Conservation (phyloP, 1,140 invertebrate genomes). For the Drosophila rufa region DNA sequence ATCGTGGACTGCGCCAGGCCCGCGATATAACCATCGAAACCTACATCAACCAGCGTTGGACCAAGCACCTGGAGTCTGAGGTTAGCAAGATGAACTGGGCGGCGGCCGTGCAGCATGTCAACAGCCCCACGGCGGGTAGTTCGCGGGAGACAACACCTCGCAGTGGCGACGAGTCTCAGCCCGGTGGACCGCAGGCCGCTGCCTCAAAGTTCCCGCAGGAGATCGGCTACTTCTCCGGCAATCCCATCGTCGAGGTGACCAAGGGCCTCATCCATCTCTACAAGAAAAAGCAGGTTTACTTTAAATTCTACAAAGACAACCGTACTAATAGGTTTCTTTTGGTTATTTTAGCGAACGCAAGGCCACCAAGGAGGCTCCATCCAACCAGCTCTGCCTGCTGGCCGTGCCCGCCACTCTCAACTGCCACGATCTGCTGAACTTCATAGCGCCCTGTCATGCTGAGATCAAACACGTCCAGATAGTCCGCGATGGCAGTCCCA, state of each 20-base stretch:
- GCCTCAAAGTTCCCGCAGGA: conserved; percentile 86
- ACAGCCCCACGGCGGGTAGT: conserved; percentile 77
- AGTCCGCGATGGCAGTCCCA: conserved; percentile 93
- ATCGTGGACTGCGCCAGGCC: conserved; percentile 87
- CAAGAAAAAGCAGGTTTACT: conserved; percentile 93
- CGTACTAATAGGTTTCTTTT: background rate
- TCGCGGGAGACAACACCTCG: conserved; percentile 85
- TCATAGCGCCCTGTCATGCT: conserved; percentile 96
- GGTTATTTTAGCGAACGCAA: conserved; percentile 87
- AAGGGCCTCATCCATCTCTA: conserved; percentile 98
- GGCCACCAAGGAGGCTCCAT: conserved; percentile 90
- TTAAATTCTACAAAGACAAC: background rate
- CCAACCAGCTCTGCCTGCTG: conserved; percentile 94
- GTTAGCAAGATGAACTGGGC: conserved; percentile 75
- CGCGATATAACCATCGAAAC: conserved; percentile 89
- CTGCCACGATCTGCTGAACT: conserved; percentile 97
- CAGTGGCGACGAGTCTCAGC: conserved; percentile 71
- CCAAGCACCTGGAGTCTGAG: conserved; percentile 19
- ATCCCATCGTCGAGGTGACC: conserved; percentile 97
- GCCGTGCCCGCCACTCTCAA: conserved; percentile 97
- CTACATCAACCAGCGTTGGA: conserved; percentile 86
- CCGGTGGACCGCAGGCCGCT: conserved; percentile 21
- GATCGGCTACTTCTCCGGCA: conserved; percentile 97
- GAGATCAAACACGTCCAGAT: conserved; percentile 97
- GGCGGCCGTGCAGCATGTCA: conserved; percentile 70